Evolutionary conservation across 2,888 invertebrate species (phyloP), one percentile per base, ranked within the genome.

Genomic region (Coenonympha glycerion): DNA sequence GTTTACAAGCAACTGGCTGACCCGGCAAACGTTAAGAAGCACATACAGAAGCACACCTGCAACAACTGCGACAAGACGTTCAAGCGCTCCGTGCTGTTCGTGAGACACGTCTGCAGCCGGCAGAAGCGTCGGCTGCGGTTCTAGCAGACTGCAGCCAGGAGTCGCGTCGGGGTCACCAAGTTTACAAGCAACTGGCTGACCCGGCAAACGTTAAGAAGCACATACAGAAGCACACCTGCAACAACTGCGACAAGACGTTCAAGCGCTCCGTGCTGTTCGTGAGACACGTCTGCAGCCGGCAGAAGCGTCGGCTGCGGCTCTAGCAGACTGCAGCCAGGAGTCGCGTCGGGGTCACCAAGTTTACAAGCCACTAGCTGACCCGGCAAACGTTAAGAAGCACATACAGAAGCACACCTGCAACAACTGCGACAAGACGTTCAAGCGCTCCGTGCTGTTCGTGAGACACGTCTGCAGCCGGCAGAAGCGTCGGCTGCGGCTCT

Each of bases 1-100:
- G 6, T 6, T 8, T 8, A 24, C 6, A 24, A 24, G 24, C 4
- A 8, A 6, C 8, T 24, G 6, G 6, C 8, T 6, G 24, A 24
- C n/a, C 6, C 3, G 19, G 19, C 3, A 19, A n/a, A n/a, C n/a
- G 19, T 19, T 19, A 3, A 19, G 19, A 19, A 19, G 19, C 19
- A 19, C 3, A n/a, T 19, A 19, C 19, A 19, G 19, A 4, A 19
- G 19, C 19, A 19, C 19, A 19, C 19, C n/a, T n/a, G n/a, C n/a
- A n/a, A n/a, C n/a, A n/a, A 61, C 37, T 56, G 42, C 9, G 47
- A 47, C 3, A 51, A 49, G 1, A n/a, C n/a, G n/a, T n/a, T n/a
- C n/a, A 33, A 47, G 47, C 39, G n/a, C n/a, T n/a, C n/a, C 1
- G 47, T 45, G 21, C 30, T 44, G 3, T 56, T 26, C 9, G n/a